Base-by-base conservation (phyloP, 2,888 invertebrate species). In the Drosophila helvetica region DNA sequence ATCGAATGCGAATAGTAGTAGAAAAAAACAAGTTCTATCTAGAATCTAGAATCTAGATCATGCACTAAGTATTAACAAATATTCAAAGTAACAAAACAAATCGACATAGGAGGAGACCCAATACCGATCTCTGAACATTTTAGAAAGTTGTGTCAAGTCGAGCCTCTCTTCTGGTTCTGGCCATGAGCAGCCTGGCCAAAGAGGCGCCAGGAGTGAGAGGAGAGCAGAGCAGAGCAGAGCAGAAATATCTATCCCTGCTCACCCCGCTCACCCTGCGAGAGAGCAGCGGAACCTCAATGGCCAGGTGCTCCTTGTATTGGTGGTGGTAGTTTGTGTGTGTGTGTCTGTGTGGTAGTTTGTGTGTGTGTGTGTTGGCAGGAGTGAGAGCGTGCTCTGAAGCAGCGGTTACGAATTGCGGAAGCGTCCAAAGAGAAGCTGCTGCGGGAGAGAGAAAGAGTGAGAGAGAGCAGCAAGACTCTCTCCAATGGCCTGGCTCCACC, bases 51-150 rank as follows among this genome's bases (percentile, higher is more conserved):
- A 25, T 17, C 56, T 43, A 67, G 50, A 59, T 63, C 80, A 88
- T 86, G 88, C 86, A 74, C 8, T 60, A 55, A 69, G 7, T 38
- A 59, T 47, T 18, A 53, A 70, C 58, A 71, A 71, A 54, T 38
- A 38, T 38, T 38, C 38, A n/a, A 38, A 38, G 38, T 38, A 38
- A 38, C 38, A 38, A 38, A 38, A 38, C 15, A 38, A 38, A 38
- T 38, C 38, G 38, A 33, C 12, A n/a, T n/a, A n/a, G 38, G 38
- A 15, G n/a, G 38, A 7, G 15, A 38, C 2, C 6, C 38, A 7
- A 38, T 38, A n/a, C 38, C n/a, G 15, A n/a, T 38, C 38, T 2
- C 38, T 15, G n/a, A n/a, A 6, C 33, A 12, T 38, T 38, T 38
- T 38, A 15, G 38, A 38, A 38, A 38, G 38, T 38, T 38, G 38